Conservation (phyloP, 1,140 invertebrate species). For the Pogonognathellus flavescens region DNA sequence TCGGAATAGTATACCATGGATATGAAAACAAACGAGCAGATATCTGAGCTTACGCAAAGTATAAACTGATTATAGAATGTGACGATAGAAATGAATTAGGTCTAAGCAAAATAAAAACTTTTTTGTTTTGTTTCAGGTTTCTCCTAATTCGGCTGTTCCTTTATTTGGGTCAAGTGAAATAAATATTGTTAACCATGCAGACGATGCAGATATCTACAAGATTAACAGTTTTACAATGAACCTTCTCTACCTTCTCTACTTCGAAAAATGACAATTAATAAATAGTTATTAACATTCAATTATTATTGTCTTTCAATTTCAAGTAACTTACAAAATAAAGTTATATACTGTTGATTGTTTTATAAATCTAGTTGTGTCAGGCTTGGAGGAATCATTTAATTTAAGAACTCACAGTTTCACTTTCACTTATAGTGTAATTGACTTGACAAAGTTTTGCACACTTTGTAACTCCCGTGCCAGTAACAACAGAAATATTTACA, state of each 20-base stretch:
- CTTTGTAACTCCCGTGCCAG: constrained; percentile 62
- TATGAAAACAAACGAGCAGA: constrained; percentile 32
- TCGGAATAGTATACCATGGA: constrained; percentile 34
- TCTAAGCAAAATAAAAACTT: not conserved
- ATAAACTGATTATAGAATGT: not conserved
- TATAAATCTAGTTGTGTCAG: no score
- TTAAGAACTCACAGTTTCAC: not conserved
- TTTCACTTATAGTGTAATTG: constrained; percentile 12
- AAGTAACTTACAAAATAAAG: no score
- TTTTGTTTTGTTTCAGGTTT: not conserved
- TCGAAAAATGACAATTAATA: no score
- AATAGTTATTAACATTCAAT: no score
- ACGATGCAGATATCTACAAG: no score
- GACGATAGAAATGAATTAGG: not conserved
- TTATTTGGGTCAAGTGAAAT: no score
- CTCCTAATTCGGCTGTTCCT: no score
- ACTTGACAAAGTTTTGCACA: constrained; percentile 64
- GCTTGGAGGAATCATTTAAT: constrained; percentile 7
- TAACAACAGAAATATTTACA: constrained; percentile 57
- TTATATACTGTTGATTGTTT: no score
- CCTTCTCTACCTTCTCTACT: no score
- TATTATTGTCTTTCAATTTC: no score
- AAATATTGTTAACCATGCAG: no score
- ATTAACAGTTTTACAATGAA: no score
- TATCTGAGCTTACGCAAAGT: constrained; percentile 20